Conservation (phyloP, 1,140 invertebrate genomes). For the Papilio glaucus region DNA sequence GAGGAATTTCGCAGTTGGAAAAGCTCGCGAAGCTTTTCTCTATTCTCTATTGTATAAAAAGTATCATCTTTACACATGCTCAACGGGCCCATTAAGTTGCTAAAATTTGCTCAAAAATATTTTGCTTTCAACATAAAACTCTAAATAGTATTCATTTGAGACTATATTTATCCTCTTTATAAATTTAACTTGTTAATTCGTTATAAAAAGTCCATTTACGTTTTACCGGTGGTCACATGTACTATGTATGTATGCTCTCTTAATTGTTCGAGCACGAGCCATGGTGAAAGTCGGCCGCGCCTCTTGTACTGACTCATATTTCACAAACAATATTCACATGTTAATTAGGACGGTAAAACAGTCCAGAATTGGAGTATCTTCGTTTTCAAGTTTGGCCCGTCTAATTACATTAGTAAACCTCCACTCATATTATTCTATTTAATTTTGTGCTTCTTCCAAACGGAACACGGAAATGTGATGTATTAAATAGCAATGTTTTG, state of each 20-base stretch:
- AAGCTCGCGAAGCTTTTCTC: too few species aligned
- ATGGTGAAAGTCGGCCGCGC: conserved; percentile 70
- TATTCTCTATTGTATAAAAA: conserved; percentile 47
- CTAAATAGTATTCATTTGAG: conserved; percentile 10
- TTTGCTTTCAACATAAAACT: conserved; percentile 28
- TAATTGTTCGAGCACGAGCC: conserved; percentile 65
- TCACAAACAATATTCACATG: conserved; percentile 74
- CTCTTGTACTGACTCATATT: conserved; percentile 74
- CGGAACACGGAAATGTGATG: not conserved
- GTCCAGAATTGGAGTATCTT: conserved; percentile 52
- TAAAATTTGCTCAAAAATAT: conserved; percentile 29
- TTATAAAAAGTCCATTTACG: conserved; percentile 18
- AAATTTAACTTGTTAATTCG: not conserved
- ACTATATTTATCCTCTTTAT: not conserved
- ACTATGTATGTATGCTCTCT: conserved; percentile 47
- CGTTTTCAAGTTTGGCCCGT: not conserved
- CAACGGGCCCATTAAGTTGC: conserved; percentile 34
- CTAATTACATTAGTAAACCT: conserved; percentile 6
- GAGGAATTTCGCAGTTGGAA: conserved; percentile 43
- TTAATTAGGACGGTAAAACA: conserved; percentile 66
- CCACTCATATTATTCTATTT: not conserved
- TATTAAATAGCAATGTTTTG: conserved; percentile 47
- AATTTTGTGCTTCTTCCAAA: conserved; percentile 7
- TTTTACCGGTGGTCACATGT: conserved; percentile 41
- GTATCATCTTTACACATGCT: conserved; percentile 36